Evolutionary conservation across 2,797 vertebrate species (phyloP), one percentile per base, ranked within the genome.

Genomic region (Echeneis naucrates): DNA sequence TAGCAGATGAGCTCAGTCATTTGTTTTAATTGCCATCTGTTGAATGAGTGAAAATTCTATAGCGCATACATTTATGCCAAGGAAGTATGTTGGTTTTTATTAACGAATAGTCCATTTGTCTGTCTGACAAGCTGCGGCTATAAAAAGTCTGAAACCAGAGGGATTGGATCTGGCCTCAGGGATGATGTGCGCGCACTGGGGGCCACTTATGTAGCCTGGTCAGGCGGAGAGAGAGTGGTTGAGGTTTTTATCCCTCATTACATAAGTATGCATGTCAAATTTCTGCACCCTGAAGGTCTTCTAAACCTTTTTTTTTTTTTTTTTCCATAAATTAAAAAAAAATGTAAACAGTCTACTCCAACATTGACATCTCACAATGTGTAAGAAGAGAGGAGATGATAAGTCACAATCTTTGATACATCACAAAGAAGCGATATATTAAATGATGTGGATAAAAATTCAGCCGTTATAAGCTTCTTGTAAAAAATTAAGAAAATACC

Each of bases 191-290:
- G 44, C 45, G 47, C 75, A 82, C 68, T 60, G 7, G 79, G 77
- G 79, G 35, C 67, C 79, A 88, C 77, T 85, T 85, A 86, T 64
- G 58, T 57, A 50, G 80, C 53, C 59, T 26, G 69, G 69, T 82
- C 80, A 81, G 77, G 82, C 57, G 0, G 24, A 78, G 68, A 76
- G 54, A 76, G 60, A 72, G 51, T 8, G 55, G 69, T 72, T 64
- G 27, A 58, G 56, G 77, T 74, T 87, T 86, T 74, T 76, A 83
- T 80, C 55, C 72, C 58, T 88, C 81, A 88, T 87, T 86, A 72
- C 76, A 77, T 82, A 48, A 37, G 56, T 52, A 64, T 68, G 76
- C 60, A 65, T 72, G 72, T 81, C 57, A 78, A 69, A 77, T 73
- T 75, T 76, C 50, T 72, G 24, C 26, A 70, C 62, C 72, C 80